Evolutionary conservation across 1,140 invertebrate species (phyloP).

Genomic region (Phenacoccus solenopsis): DNA sequence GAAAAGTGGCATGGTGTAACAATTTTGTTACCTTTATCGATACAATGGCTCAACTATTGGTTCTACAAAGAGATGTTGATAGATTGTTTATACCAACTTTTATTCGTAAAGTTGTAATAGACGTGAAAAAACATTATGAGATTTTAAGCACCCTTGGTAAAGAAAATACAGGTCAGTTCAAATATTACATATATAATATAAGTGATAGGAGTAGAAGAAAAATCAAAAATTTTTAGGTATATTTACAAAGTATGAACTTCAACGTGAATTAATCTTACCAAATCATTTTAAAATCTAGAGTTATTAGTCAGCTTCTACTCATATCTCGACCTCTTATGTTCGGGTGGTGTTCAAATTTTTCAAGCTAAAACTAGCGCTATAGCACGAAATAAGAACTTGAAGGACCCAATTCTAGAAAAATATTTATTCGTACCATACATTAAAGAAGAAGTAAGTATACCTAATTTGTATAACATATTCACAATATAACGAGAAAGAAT

Average conservation of each 20-base stretch:
- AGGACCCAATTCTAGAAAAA: neutral
- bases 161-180: conserved; percentile 26
- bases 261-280: too few species aligned
- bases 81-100: conserved; percentile 71
- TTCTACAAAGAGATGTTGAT: conserved; percentile 56
- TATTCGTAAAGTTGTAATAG: conserved; percentile 64
- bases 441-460: neutral
- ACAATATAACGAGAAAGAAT: too few species aligned
- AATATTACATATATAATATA: too few species aligned
- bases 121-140: conserved; percentile 50
- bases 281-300: too few species aligned
- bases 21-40: conserved; percentile 92
- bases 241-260: too few species aligned
- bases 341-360: neutral
- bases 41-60: conserved; percentile 71
- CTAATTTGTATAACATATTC: too few species aligned
- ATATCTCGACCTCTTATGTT: neutral
- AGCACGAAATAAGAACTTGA: neutral
- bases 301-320: neutral
- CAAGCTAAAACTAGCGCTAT: neutral
- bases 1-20: conserved; percentile 51
- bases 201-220: too few species aligned
- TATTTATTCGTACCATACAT: neutral
- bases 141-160: conserved; percentile 23
- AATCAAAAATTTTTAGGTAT: too few species aligned